These are phyloP conservation scores for Lamellibrachia satsuma DNA, from an alignment of 2,888 invertebrate genomes.

Conservation along the genomic window DNA sequence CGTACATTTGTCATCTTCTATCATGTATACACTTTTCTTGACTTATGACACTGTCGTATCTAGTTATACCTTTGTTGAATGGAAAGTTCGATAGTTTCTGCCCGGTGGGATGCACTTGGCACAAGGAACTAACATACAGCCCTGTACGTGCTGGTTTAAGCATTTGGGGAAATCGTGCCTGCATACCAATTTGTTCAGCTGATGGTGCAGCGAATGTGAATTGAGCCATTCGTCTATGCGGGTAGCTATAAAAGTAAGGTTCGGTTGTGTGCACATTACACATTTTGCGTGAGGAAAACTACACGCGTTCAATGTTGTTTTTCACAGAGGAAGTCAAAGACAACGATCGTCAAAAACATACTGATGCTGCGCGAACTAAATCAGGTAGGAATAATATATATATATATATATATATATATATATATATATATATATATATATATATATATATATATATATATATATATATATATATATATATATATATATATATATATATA, in stretches of 20 bases:
- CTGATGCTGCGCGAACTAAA: neutral
- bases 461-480: neutral
- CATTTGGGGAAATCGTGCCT: too few relatives aligned
- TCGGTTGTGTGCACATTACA: neutral
- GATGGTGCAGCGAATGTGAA: too few relatives aligned
- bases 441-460: neutral
- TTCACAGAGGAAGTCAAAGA: neutral
- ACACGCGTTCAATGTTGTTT: neutral
- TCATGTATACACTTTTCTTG: too few relatives aligned
- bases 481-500: neutral
- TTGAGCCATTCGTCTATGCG: neutral
- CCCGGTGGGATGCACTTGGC: too few relatives aligned
- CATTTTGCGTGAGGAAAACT: neutral
- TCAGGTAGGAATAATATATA: neutral
- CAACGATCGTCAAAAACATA: neutral
- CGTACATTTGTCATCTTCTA: too few relatives aligned
- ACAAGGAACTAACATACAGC: too few relatives aligned
- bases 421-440: neutral
- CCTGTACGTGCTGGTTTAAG: too few relatives aligned
- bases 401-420: neutral
- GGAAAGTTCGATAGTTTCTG: too few relatives aligned
- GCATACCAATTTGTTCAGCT: too few relatives aligned
- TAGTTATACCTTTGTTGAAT: too few relatives aligned
- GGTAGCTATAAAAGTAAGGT: neutral
- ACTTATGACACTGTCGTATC: too few relatives aligned